These are phyloP conservation scores for Gracilinanus agilis DNA, from an alignment of 2,113 vertebrate species.

Conservation along the genomic window DNA sequence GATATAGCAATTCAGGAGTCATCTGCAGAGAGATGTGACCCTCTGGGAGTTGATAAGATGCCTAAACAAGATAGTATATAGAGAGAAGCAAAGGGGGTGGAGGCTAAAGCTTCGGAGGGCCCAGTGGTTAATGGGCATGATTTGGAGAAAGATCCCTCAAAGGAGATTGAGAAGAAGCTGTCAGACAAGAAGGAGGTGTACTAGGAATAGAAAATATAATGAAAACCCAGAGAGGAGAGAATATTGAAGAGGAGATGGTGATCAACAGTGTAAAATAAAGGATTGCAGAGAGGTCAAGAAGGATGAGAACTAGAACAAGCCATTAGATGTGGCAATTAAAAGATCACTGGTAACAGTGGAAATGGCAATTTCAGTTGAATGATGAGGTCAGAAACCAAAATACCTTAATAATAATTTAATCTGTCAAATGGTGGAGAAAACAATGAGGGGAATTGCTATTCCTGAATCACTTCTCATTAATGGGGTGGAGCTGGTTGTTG, in stretches of 20 bases:
- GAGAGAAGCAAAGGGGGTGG: neutral
- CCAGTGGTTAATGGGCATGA: neutral
- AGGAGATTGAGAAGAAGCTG: neutral
- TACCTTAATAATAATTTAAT: neutral
- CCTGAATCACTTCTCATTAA: neutral
- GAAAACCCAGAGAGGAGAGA: neutral
- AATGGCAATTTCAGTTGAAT: neutral
- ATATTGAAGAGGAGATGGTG: neutral
- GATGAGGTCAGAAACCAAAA: conserved; percentile 4
- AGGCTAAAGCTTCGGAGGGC: neutral
- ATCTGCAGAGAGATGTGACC: neutral
- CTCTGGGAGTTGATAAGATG: neutral
- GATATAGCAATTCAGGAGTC: neutral
- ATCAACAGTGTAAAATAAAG: neutral
- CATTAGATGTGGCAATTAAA: neutral
- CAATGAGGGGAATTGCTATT: neutral
- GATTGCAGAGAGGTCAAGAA: neutral
- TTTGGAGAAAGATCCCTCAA: neutral
- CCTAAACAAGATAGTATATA: neutral
- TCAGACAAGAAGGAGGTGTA: neutral
- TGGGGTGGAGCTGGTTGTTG: neutral
- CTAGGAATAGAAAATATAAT: neutral
- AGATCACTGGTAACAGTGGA: neutral
- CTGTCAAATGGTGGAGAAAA: neutral
- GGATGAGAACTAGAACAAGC: neutral